Conservation (phyloP, 2,113 vertebrate species). For the Spilogale gracilis region DNA sequence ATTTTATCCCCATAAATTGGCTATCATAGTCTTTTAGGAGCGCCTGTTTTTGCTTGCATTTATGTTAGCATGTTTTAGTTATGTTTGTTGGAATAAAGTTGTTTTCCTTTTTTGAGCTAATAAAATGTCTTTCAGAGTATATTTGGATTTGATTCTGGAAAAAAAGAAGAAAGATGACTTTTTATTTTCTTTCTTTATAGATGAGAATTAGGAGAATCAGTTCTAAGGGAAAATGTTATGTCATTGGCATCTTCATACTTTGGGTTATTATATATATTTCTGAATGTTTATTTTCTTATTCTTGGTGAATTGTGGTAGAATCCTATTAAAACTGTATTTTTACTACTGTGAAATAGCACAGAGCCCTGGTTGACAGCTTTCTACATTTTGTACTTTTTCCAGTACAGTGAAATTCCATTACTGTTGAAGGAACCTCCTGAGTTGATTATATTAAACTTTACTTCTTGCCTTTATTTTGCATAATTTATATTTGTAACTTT, state of each 20-base stretch:
- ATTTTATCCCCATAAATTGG: not conserved
- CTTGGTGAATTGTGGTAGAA: slow-evolving; percentile 55
- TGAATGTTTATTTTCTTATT: slow-evolving; percentile 63
- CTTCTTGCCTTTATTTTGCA: slow-evolving; percentile 57
- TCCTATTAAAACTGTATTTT: slow-evolving; percentile 55
- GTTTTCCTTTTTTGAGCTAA: slow-evolving; percentile 52
- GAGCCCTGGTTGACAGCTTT: slow-evolving; percentile 43
- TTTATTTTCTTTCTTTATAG: not conserved
- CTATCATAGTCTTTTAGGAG: slow-evolving; percentile 14
- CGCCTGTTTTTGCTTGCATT: not conserved
- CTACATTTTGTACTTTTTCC: slow-evolving; percentile 64
- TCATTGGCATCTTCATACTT: slow-evolving; percentile 20
- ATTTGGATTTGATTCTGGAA: slow-evolving; percentile 35
- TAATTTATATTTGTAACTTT: slow-evolving; percentile 62
- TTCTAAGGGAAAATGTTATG: slow-evolving; percentile 40
- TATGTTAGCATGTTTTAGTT: slow-evolving; percentile 19
- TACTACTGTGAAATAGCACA: slow-evolving; percentile 51
- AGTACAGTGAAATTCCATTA: slow-evolving; percentile 56
- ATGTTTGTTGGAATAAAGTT: slow-evolving; percentile 35
- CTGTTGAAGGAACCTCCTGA: slow-evolving; percentile 49
- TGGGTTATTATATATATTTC: slow-evolving; percentile 46
- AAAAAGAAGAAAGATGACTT: not conserved
- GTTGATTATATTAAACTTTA: slow-evolving; percentile 58
- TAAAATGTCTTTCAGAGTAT: slow-evolving; percentile 29
- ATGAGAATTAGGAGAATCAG: not conserved